Conservation (phyloP, 2,113 vertebrate genomes). For the Sorex fumeus region DNA sequence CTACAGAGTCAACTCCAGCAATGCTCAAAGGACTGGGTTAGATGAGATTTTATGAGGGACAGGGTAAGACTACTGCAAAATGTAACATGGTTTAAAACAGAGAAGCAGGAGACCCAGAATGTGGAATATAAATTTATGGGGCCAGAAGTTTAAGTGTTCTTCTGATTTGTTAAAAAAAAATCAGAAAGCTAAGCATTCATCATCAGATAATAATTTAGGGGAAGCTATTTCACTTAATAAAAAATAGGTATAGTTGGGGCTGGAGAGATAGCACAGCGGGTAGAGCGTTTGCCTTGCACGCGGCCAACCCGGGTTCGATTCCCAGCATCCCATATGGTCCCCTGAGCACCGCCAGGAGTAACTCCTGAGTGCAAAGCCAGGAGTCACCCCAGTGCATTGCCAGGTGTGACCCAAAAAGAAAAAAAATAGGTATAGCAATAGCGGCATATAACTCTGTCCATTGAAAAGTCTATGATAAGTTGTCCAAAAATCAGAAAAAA, state of each 20-base stretch:
- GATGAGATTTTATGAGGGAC: neutral
- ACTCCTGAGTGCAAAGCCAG: too few species aligned
- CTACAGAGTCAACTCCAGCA: neutral
- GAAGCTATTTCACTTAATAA: neutral
- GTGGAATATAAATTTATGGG: neutral
- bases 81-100: neutral
- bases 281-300: too few species aligned
- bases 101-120: neutral
- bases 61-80: neutral
- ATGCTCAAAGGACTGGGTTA: neutral
- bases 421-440: accelerated
- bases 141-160: neutral
- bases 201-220: neutral
- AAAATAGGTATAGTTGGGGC: accelerated
- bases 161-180: neutral
- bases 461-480: neutral
- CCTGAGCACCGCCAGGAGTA: too few species aligned
- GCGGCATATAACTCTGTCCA: neutral
- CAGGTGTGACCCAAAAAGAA: too few species aligned
- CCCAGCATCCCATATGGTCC: too few species aligned
- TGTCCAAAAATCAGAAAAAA: neutral
- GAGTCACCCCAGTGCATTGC: too few species aligned
- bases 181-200: neutral
- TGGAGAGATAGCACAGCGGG: too few species aligned
- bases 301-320: too few species aligned